Evolutionary conservation across 2,113 vertebrate species (phyloP).

Genomic region (Egretta garzetta): DNA sequence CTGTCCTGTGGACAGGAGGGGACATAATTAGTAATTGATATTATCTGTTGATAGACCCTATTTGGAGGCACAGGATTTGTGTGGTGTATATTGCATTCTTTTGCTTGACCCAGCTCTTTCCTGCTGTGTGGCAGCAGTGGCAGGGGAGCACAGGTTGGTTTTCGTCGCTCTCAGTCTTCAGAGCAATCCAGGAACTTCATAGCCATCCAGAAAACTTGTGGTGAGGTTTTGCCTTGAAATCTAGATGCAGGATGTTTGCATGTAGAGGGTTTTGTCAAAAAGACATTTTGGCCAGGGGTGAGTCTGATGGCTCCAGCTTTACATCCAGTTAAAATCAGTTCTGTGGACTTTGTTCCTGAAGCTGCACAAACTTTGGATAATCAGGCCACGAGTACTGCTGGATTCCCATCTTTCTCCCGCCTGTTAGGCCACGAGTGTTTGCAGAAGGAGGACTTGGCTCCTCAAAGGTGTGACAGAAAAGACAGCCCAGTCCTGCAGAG

Average conservation of each 20-base stretch:
- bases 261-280: neutral
- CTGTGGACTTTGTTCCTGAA: neutral
- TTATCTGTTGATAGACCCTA: rapidly evolving
- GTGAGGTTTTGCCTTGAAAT: neutral
- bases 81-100: neutral
- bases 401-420: neutral
- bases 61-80: neutral
- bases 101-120: neutral
- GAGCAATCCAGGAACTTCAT: neutral
- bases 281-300: neutral
- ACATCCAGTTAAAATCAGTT: neutral
- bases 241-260: neutral
- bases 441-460: neutral
- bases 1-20: neutral
- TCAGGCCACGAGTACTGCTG: neutral
- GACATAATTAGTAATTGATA: neutral
- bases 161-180: neutral
- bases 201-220: neutral
- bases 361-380: neutral
- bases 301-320: neutral
- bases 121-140: neutral
- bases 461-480: neutral
- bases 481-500: neutral
- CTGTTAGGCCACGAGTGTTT: neutral
- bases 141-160: neutral